phyloP scores from a whole-genome alignment of 92 coral and sea anemone genomes.

The Parazoanthus atlanticus region DNA sequence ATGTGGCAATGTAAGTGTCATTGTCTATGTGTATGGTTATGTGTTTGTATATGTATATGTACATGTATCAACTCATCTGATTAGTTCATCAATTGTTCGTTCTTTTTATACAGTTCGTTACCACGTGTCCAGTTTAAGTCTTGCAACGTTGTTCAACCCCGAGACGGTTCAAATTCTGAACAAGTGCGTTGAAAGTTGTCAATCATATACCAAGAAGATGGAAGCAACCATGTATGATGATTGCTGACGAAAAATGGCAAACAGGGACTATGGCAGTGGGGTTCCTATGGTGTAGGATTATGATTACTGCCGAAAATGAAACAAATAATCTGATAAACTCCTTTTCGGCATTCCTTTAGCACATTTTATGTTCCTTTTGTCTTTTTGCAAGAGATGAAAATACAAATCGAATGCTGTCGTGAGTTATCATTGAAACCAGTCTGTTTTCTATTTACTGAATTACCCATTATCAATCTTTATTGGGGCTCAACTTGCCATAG shows the following conservation, averaged over 20 bases:
- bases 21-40: too few species aligned
- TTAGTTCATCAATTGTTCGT: too few species aligned
- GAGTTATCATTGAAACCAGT: neutral
- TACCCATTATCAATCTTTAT: neutral
- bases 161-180: conserved; percentile 77
- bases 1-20: too few species aligned
- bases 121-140: conserved; percentile 80
- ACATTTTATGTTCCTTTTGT: neutral
- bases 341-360: neutral
- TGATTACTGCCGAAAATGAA: neutral
- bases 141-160: conserved; percentile 90
- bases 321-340: neutral
- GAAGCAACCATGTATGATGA: conserved; percentile 34
- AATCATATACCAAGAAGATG: conserved; percentile 68
- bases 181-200: conserved; percentile 80
- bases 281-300: neutral
- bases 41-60: too few species aligned
- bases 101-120: conserved; percentile 72
- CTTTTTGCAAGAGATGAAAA: neutral
- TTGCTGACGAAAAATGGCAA: neutral
- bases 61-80: neutral
- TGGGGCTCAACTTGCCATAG: neutral
- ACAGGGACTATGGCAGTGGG: neutral
- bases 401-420: neutral
- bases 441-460: neutral